Percentiles rank a stretch among this genome's conserved stretches.
Conservation (phyloP, 2,797 vertebrate genomes). For the Coreius guichenoti region DNA sequence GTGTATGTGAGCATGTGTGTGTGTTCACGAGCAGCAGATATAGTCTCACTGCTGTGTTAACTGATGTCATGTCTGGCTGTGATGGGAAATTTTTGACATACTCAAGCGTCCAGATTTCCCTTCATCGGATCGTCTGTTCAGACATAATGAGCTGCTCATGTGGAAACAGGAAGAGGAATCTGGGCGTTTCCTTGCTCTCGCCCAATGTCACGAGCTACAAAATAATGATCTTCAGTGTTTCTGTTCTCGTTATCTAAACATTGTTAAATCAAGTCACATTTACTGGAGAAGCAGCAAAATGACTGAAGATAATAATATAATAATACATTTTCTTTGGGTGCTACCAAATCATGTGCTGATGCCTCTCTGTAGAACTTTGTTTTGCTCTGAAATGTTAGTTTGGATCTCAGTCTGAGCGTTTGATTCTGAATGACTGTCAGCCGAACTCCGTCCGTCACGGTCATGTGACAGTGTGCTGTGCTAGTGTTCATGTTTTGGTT, state of each 20-base stretch:
- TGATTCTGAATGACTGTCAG: too few species aligned
- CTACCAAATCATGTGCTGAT: too few species aligned
- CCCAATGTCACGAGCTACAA: not conserved
- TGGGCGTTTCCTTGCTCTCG: not conserved
- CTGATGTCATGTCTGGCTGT: not conserved
- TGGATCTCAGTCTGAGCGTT: not conserved
- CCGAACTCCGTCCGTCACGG: not conserved
- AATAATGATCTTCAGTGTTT: too few species aligned
- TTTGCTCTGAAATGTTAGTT: too few species aligned
- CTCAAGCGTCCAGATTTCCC: not conserved
- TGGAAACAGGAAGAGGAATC: constrained; percentile 12
- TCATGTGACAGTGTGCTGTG: not conserved
- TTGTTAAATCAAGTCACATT: too few species aligned
- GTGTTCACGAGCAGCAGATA: not conserved
- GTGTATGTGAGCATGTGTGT: not conserved
- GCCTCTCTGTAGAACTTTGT: too few species aligned
- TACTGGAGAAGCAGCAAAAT: too few species aligned
- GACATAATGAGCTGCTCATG: not conserved
- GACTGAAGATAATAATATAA: too few species aligned
- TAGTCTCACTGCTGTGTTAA: not conserved
- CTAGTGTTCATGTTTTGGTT: not conserved
- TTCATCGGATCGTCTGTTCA: not conserved
- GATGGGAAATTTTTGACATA: not conserved
- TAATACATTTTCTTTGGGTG: too few species aligned
- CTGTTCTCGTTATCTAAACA: too few species aligned